Percentiles rank a stretch among this genome's conserved stretches.
These are phyloP conservation scores for Henicopernis longicauda DNA, from an alignment of 2,113 vertebrate genomes.

Conservation along the genomic window DNA sequence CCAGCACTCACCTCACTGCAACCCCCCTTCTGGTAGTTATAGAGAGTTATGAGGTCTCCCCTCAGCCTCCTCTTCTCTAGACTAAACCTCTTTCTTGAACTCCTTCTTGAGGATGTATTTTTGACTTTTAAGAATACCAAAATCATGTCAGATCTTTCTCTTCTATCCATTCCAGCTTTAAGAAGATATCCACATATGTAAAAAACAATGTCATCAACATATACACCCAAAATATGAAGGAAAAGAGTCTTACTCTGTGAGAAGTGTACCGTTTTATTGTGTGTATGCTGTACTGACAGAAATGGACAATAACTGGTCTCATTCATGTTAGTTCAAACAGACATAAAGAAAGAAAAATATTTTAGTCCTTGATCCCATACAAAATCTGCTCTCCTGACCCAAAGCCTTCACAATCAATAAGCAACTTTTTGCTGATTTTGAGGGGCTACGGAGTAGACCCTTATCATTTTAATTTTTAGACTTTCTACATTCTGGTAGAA, in stretches of 20 bases:
- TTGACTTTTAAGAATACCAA: neutral
- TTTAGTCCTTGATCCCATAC: neutral
- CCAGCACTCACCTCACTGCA: too few relatives aligned
- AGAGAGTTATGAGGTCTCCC: too few relatives aligned
- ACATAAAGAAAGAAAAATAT: neutral
- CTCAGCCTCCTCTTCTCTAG: too few relatives aligned
- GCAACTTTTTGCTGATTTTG: neutral
- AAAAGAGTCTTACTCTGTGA: neutral
- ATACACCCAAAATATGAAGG: neutral
- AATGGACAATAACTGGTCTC: neutral
- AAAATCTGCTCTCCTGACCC: neutral
- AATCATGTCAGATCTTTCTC: neutral
- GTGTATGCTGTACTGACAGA: neutral
- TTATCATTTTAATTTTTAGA: neutral
- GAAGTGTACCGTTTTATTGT: neutral
- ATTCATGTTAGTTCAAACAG: neutral
- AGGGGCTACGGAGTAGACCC: neutral
- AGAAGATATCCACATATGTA: neutral
- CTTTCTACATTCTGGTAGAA: neutral
- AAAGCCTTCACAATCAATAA: neutral
- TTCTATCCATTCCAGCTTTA: neutral
- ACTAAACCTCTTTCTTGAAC: neutral
- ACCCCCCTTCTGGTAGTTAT: too few relatives aligned
- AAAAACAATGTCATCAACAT: neutral
- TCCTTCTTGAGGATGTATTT: neutral